Conservation (phyloP, 2,113 vertebrate species). For the Epinephelus cyanopodus region DNA sequence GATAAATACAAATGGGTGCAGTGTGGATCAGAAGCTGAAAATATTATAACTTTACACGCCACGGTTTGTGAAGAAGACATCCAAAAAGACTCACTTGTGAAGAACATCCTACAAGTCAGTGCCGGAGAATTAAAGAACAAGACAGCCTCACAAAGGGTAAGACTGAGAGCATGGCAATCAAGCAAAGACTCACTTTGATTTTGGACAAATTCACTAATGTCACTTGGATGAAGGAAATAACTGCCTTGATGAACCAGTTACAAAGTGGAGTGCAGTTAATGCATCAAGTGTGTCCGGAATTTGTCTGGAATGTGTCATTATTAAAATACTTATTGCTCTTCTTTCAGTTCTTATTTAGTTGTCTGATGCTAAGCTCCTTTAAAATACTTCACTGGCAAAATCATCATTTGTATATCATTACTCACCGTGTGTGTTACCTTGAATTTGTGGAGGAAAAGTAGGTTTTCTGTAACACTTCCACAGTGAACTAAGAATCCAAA, state of each 20-base stretch:
- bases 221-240: constrained; percentile 34
- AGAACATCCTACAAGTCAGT: constrained; percentile 23
- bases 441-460: too few species aligned
- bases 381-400: background rate
- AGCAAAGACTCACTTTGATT: constrained; percentile 20
- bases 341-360: background rate
- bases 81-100: constrained; percentile 25
- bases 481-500: too few species aligned
- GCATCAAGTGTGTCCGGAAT: background rate
- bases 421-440: too few species aligned
- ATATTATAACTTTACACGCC: constrained; percentile 17
- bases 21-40: constrained; percentile 2
- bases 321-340: background rate
- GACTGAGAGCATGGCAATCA: constrained; percentile 75
- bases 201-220: constrained; percentile 52
- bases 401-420: too few species aligned
- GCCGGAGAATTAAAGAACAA: constrained; percentile 35
- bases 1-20: background rate
- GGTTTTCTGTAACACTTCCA: too few species aligned
- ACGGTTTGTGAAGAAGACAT: constrained; percentile 31
- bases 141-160: constrained; percentile 76
- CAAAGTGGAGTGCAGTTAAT: background rate
- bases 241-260: constrained; percentile 55
- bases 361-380: background rate
- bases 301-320: background rate